Evolutionary conservation across 92 coral and sea anemone genomes (phyloP), one percentile per base, ranked within the genome.

Genomic region (Heteractis magnifica): DNA sequence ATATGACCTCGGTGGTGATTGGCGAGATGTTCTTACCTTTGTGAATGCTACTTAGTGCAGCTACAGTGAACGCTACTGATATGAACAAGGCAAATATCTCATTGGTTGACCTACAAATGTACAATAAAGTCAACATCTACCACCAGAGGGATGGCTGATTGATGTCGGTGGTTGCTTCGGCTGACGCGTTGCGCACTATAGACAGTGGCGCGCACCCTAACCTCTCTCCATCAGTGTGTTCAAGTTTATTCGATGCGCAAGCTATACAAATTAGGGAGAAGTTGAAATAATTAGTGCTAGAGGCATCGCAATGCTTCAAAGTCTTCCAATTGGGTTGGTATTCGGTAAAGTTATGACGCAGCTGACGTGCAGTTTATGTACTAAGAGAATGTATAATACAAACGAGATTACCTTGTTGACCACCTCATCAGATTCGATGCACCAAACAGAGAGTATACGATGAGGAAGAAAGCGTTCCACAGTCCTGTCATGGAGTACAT

Each of bases 21-120:
- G 44, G 44, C 3, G 3, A 0, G 44, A 34, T 34, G 44, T 34
- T 1, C 77, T 82, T 86, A 92, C 95, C 95, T 64, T 90, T 82
- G 59, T 87, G 56, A 26, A 92, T 86, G 65, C 91, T 90, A 41
- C 88, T 85, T 5, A 88, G 65, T 16, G 95, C 93, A 79, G 92
- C 95, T 12, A 87, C 90, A 0, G 93, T 85, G 75, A 92, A 92
- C 34, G 95, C 95, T 58, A 92, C 88, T 7, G 95, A 89, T 76
- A 92, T 90, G 83, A 92, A 92, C 72, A 92, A 79, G 1, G 93
- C 92, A 84, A 92, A 92, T 80, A 92, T 92, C 92, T 92, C 95
- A 56, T 92, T 92, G 53, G 95, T 92, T 48, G 95, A 92, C 81
- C 95, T 92, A 51, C 8, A 51, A 53, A 18, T 62, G 70, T 48